Evolutionary conservation across 2,888 invertebrate genomes (phyloP).

Genomic region (Spialia ferax): DNA sequence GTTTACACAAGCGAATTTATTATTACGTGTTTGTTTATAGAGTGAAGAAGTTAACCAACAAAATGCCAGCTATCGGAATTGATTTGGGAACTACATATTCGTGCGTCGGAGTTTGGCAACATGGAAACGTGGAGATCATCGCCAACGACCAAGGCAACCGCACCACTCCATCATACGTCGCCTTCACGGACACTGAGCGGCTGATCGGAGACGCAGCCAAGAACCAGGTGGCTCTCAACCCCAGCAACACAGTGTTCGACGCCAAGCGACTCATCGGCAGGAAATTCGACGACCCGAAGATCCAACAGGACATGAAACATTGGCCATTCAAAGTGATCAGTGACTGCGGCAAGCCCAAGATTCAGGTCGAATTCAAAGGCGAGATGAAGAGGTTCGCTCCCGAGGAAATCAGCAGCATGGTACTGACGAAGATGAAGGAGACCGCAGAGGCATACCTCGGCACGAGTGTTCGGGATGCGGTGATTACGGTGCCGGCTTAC

Average conservation of each 20-base stretch:
- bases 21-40: constrained; percentile 9
- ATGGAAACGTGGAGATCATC: constrained; percentile 90
- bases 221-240: constrained; percentile 88
- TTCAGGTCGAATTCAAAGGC: constrained; percentile 87
- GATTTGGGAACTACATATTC: constrained; percentile 71
- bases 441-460: constrained; percentile 90
- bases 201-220: constrained; percentile 90
- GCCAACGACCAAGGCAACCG: constrained; percentile 89
- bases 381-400: constrained; percentile 86
- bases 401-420: constrained; percentile 89
- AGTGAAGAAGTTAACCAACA: constrained; percentile 36
- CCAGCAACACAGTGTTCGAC: constrained; percentile 90
- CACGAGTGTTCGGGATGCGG: constrained; percentile 87
- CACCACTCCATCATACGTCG: constrained; percentile 91
- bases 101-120: constrained; percentile 62
- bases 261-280: constrained; percentile 93
- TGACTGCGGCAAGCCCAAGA: constrained; percentile 87
- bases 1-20: constrained; percentile 16
- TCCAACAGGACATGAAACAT: constrained; percentile 91
- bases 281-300: constrained; percentile 89
- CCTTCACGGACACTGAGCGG: constrained; percentile 90
- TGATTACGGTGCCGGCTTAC: constrained; percentile 92
- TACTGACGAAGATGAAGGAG: constrained; percentile 93
- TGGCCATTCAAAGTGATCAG: constrained; percentile 91
- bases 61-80: constrained; percentile 68